A percentile compares a stretch with the other conserved stretches of the same genome.
These are phyloP conservation scores for Paraplagusia blochii DNA, from an alignment of 2,113 vertebrate species.

Conservation along the genomic window DNA sequence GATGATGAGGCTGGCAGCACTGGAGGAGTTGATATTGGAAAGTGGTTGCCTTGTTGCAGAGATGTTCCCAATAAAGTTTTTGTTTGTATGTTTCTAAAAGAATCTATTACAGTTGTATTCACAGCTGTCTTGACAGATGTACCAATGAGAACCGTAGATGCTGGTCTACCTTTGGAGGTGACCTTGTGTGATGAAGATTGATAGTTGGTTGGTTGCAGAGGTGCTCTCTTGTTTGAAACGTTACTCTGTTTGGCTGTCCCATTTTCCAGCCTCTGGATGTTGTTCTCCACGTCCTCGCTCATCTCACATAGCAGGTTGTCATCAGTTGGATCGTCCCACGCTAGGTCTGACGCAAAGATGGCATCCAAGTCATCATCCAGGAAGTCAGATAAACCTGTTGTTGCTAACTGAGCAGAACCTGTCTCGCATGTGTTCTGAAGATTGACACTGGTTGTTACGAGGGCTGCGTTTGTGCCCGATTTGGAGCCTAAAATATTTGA, in stretches of 20 bases:
- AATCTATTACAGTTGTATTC: not conserved
- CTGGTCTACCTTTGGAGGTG: accelerated
- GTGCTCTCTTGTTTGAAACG: not conserved
- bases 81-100: conserved; percentile 51
- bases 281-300: conserved; percentile 86
- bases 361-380: conserved; percentile 57
- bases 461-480: too few relatives aligned
- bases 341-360: conserved; percentile 62
- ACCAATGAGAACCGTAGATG: not conserved
- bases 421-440: not conserved
- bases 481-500: too few relatives aligned
- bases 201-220: not conserved
- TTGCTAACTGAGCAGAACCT: too few relatives aligned
- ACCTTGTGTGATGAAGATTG: not conserved
- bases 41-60: not conserved
- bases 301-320: conserved; percentile 87
- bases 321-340: conserved; percentile 81
- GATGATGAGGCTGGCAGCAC: not conserved
- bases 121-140: not conserved
- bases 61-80: conserved; percentile 30
- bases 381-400: not conserved
- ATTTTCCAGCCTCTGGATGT: conserved; percentile 3
- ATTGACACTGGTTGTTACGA: too few relatives aligned
- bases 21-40: not conserved
- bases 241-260: not conserved